Evolutionary conservation across 2,113 vertebrate genomes (phyloP).

Genomic region (Ceratotherium simum): DNA sequence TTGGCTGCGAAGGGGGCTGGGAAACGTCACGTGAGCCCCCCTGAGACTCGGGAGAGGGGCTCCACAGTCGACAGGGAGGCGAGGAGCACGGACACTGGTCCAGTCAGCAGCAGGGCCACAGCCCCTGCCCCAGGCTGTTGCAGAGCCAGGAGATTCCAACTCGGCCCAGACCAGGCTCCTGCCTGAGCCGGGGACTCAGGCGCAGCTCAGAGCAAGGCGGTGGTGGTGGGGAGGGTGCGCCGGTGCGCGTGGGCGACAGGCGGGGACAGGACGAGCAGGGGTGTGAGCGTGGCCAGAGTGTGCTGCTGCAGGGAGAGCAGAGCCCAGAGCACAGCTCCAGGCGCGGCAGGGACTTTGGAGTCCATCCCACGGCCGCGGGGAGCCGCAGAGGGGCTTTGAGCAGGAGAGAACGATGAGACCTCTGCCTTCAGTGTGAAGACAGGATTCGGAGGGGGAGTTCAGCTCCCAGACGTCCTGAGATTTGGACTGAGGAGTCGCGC

Average conservation of each 20-base stretch:
- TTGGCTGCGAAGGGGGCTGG: neutral
- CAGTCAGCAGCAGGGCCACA: neutral
- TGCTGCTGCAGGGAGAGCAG: neutral
- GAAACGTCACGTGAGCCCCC: neutral
- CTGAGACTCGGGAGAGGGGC: neutral
- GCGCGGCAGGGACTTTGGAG: accelerated
- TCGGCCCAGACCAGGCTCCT: neutral
- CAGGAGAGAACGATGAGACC: accelerated
- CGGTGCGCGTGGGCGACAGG: accelerated
- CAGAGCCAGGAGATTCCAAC: accelerated
- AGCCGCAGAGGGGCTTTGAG: neutral
- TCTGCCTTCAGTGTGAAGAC: too few species aligned
- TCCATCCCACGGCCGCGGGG: accelerated
- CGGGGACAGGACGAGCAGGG: accelerated
- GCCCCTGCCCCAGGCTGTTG: neutral
- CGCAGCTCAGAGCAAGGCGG: neutral
- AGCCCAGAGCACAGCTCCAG: neutral
- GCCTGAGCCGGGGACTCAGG: too few species aligned
- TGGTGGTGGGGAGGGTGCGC: accelerated
- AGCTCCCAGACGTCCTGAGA: neutral
- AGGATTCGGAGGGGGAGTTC: accelerated
- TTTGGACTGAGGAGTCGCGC: neutral
- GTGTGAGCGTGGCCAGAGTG: neutral
- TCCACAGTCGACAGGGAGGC: neutral
- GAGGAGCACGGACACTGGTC: too few species aligned